phyloP scores from a whole-genome alignment of 2,888 invertebrate species.

The Embidobia sp. region DNA sequence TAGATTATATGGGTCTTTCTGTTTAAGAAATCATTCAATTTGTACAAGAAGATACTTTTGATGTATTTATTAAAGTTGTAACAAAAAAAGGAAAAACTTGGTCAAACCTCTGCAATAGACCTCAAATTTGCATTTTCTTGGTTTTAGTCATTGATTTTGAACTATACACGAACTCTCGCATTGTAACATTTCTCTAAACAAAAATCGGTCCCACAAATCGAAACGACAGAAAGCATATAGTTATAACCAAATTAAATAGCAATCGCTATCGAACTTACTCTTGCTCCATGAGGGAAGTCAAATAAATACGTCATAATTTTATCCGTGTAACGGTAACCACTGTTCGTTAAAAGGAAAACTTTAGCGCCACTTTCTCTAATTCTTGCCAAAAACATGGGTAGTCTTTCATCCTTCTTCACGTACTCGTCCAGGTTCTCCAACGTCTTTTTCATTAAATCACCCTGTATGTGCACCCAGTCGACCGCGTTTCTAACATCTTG shows the following conservation, averaged over 20 bases:
- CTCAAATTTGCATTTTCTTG: no score
- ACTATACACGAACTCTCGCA: no score
- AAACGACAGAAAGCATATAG: no score
- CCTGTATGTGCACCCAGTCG: slow-evolving; percentile 92
- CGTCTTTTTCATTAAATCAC: slow-evolving; percentile 95
- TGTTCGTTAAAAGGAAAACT: slow-evolving; percentile 97
- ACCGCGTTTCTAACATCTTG: slow-evolving; percentile 98
- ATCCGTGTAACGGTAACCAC: slow-evolving; percentile 97
- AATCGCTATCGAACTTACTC: no score
- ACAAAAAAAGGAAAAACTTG: no score
- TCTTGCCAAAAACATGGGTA: slow-evolving; percentile 88
- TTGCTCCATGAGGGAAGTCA: slow-evolving; percentile 91
- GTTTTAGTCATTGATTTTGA: no score
- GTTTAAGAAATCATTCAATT: not conserved
- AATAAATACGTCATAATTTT: slow-evolving; percentile 97
- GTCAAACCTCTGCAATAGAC: no score
- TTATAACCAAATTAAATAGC: no score
- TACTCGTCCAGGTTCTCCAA: slow-evolving; percentile 94
- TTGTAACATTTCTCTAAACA: no score
- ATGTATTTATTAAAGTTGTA: no score
- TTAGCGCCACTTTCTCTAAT: slow-evolving; percentile 96
- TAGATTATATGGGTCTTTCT: slow-evolving; percentile 3
- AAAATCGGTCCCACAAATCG: no score
- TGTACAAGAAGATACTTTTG: no score
- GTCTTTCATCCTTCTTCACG: slow-evolving; percentile 94